Base-by-base conservation (phyloP, 2,797 vertebrate species). In the Poecilia picta region DNA sequence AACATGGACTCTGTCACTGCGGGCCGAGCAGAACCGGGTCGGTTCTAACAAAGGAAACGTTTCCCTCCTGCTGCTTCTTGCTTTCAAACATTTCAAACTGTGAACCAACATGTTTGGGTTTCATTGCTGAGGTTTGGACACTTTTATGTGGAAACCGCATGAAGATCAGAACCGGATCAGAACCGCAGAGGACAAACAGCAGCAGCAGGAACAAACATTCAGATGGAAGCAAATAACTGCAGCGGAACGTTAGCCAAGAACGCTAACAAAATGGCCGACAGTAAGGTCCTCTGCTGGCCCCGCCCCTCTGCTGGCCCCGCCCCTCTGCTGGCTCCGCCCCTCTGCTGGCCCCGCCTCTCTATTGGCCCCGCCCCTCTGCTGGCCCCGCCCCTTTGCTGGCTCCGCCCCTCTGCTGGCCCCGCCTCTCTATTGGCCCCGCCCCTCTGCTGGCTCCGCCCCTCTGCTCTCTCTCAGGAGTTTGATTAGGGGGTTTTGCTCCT, bases 101-200 rank as follows among this genome's bases (percentile, higher is more conserved):
- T 39, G 28, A 80, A 84, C 72, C 79, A 51, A 74, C 77, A 73
- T 49, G 36, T 86, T 81, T 77, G 86, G 3, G 89, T 87, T 64
- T 73, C 47, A 82, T 33, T 59, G 82, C 82, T 75, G 55, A 87
- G 74, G 72, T 68, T 46, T 85, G 84, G 84, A 86, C 79, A 79
- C 77, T 81, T 90, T 91, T 89, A 80, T 84, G 88, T 74, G 82
- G 72, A 70, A 89, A 79, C 89, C 90, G 83, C 89, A 88, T 83
- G 78, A 88, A 77, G 78, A 87, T 83, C 66, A 78, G 59, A 3
- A 75, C n/a, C 81, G 89, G 83, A 89, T 91, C 89, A 82, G 85
- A 90, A 39, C n/a, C 4, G 23, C 76, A 80, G 31, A 84, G 28
- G 53, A 43, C 84, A 89, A 87, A 78, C 45, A 31, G 72, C 20